Percentiles rank a stretch among this genome's conserved stretches.
Evolutionary conservation across 2,888 invertebrate species (phyloP).

Genomic region (Stegophylla sp.): DNA sequence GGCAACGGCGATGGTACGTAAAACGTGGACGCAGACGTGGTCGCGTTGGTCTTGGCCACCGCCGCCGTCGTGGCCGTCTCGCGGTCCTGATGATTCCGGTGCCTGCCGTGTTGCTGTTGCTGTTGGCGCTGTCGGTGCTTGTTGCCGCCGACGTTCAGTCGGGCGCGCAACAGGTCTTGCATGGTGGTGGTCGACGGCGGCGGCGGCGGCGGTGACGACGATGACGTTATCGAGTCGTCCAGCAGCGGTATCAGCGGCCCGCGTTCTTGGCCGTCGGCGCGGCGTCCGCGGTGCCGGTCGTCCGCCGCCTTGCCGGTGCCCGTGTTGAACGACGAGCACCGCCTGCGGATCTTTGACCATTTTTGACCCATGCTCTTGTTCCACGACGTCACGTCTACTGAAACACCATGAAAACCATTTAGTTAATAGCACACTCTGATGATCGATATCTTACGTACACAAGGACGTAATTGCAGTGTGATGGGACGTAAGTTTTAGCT

Average conservation of each 20-base stretch:
- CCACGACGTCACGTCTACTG: slow-evolving; percentile 73
- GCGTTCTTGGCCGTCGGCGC: slow-evolving; percentile 36
- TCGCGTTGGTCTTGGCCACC: too few relatives aligned
- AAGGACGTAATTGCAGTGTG: too few relatives aligned
- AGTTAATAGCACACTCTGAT: too few relatives aligned
- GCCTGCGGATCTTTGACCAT: slow-evolving; percentile 76
- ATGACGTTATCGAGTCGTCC: slow-evolving; percentile 28
- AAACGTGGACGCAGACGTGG: slow-evolving; percentile 70
- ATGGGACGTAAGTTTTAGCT: too few relatives aligned
- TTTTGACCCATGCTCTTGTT: slow-evolving; percentile 78
- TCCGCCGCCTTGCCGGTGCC: slow-evolving; percentile 28
- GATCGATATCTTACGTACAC: too few relatives aligned
- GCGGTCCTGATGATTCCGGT: too few relatives aligned
- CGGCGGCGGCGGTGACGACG: not conserved
- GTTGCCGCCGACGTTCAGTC: slow-evolving; percentile 74
- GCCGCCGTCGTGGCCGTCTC: slow-evolving; percentile 12
- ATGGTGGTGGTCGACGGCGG: slow-evolving; percentile 15
- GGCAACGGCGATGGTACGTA: slow-evolving; percentile 73
- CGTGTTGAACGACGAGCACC: slow-evolving; percentile 69
- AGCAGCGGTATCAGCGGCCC: slow-evolving; percentile 33
- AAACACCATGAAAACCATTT: slow-evolving; percentile 62
- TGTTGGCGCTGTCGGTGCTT: slow-evolving; percentile 73
- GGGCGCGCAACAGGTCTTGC: slow-evolving; percentile 68
- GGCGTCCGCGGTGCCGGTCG: slow-evolving; percentile 60
- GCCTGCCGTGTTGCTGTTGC: slow-evolving; percentile 71